Percentiles rank a stretch among this genome's conserved stretches.
These are phyloP conservation scores for Heliconius hermathena DNA, from an alignment of 1,140 invertebrate genomes.

Conservation along the genomic window DNA sequence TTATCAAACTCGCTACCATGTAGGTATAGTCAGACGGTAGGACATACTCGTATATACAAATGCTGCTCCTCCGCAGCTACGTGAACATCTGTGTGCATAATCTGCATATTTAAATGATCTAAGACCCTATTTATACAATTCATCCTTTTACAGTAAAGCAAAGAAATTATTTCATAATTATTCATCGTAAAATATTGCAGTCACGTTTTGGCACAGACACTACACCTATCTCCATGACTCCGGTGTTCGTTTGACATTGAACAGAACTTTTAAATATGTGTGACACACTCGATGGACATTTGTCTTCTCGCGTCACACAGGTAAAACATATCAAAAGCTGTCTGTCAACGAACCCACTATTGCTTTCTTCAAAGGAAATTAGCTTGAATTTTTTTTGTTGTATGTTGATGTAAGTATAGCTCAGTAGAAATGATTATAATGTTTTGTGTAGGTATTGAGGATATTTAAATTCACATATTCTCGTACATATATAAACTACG, in stretches of 20 bases:
- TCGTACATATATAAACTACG: too few relatives aligned
- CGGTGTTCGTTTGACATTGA: conserved; percentile 48
- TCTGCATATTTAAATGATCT: background rate
- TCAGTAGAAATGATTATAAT: background rate
- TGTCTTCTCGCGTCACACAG: conserved; percentile 52
- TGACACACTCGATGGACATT: conserved; percentile 52
- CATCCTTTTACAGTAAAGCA: background rate
- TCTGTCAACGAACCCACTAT: conserved; percentile 45
- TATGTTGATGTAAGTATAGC: too few relatives aligned
- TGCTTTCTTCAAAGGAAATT: background rate
- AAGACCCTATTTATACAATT: background rate
- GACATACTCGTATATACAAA: too few relatives aligned
- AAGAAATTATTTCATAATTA: background rate
- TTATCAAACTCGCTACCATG: too few relatives aligned
- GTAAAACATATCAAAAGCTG: conserved; percentile 40
- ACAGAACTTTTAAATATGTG: conserved; percentile 44
- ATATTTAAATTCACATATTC: background rate
- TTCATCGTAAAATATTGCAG: background rate
- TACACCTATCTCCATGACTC: conserved; percentile 10
- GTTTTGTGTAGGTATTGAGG: background rate
- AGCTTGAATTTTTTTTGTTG: background rate
- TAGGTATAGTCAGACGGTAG: too few relatives aligned
- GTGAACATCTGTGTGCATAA: background rate
- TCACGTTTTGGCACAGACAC: conserved; percentile 20
- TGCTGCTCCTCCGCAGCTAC: too few relatives aligned